phyloP scores from a whole-genome alignment of 2,113 vertebrate genomes.

The Ageneiosus marmoratus region DNA sequence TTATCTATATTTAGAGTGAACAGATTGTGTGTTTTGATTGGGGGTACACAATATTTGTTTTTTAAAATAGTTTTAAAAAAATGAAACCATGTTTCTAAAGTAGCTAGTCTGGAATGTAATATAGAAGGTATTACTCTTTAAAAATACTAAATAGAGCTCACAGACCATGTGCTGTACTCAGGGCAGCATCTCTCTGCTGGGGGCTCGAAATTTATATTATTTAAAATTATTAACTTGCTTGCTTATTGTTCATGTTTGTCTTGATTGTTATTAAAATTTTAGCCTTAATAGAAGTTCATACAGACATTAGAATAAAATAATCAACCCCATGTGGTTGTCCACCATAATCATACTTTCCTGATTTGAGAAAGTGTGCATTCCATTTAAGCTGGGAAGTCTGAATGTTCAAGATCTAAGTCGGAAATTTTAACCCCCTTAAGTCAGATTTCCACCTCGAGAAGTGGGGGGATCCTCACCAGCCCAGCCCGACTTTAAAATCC shows the following conservation, averaged over 20 bases:
- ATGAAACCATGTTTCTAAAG: neutral
- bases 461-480: too few species aligned
- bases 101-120: neutral
- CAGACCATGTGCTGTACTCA: neutral
- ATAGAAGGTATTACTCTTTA: neutral
- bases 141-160: neutral
- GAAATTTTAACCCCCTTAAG: too few species aligned
- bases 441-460: too few species aligned
- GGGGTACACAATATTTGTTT: too few species aligned
- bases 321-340: too few species aligned
- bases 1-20: neutral
- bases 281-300: too few species aligned
- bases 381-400: too few species aligned
- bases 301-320: neutral
- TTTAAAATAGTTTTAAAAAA: neutral
- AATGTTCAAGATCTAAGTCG: too few species aligned
- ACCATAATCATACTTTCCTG: neutral
- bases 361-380: neutral
- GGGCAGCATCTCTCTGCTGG: neutral
- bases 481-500: too few species aligned
- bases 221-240: neutral
- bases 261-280: neutral
- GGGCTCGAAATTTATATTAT: neutral
- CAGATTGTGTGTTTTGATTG: neutral
- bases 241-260: neutral